Conservation (phyloP, 2,113 vertebrate species). For the Aplodontia rufa region DNA sequence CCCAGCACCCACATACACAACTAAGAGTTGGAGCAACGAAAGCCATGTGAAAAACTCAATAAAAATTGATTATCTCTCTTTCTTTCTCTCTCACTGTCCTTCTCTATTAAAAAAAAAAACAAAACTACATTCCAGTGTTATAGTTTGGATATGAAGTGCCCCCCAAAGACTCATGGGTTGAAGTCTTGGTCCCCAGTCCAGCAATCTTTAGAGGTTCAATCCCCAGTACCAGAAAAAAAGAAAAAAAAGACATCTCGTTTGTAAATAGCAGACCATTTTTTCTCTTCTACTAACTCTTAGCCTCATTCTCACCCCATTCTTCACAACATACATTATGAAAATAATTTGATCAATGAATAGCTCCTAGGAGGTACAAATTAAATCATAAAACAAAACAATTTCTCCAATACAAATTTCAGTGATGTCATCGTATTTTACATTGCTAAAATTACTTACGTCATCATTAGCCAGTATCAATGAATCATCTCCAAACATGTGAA, state of each 20-base stretch:
- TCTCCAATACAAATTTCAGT: background rate
- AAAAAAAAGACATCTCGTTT: conserved; percentile 2
- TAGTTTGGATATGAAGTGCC: background rate
- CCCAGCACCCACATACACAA: no score
- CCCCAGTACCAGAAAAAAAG: no score
- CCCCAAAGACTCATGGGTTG: background rate
- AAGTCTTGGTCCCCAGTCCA: background rate
- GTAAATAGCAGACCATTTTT: background rate
- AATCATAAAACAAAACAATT: conserved; percentile 44
- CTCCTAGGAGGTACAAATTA: conserved; percentile 33
- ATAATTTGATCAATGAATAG: conserved; percentile 16
- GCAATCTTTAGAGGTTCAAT: background rate
- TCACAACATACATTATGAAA: conserved; percentile 2
- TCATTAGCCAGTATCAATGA: conserved; percentile 42
- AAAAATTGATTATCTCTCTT: no score
- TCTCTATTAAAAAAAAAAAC: no score
- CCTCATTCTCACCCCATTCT: background rate
- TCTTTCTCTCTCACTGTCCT: no score
- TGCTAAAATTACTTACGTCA: conserved; percentile 51
- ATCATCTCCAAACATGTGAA: background rate
- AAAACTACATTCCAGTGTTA: background rate
- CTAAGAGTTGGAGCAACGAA: no score
- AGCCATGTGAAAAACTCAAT: no score
- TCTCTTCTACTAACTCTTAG: background rate
- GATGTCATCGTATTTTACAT: conserved; percentile 37